phyloP scores from a whole-genome alignment of 2,113 vertebrate genomes.

The Proteles cristata region DNA sequence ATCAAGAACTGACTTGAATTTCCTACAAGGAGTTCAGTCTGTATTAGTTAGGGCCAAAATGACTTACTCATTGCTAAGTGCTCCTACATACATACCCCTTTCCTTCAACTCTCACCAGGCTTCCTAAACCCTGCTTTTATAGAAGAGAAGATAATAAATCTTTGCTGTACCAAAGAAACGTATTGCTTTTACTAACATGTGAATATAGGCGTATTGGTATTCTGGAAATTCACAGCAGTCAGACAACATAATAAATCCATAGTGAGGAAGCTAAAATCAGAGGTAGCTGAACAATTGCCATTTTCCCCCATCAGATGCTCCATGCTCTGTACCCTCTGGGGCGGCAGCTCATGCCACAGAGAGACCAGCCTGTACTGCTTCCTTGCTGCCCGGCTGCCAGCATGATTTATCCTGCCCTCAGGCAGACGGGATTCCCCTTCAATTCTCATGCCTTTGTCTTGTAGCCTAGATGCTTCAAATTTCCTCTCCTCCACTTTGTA shows the following conservation, averaged over 20 bases:
- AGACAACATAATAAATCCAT: neutral
- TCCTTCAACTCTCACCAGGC: neutral
- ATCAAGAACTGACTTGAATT: neutral
- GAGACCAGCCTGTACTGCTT: neutral
- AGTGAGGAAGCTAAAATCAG: neutral
- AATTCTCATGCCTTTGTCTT: neutral
- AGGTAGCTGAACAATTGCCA: neutral
- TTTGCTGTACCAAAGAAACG: neutral
- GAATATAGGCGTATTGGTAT: neutral
- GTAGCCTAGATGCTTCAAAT: neutral
- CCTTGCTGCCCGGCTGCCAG: neutral
- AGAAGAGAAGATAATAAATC: neutral
- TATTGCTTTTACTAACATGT: neutral
- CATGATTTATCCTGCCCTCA: neutral
- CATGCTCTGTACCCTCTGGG: accelerated
- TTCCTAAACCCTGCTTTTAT: neutral
- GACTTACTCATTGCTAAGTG: neutral
- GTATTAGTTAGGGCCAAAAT: neutral
- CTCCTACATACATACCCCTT: neutral
- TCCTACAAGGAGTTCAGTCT: neutral
- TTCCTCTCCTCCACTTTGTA: neutral
- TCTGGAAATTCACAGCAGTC: neutral
- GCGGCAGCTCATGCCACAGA: neutral
- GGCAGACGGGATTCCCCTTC: neutral
- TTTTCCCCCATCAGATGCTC: neutral